Base-by-base conservation (phyloP, 2,888 invertebrate species). In the Bruchidius siliquastri region DNA sequence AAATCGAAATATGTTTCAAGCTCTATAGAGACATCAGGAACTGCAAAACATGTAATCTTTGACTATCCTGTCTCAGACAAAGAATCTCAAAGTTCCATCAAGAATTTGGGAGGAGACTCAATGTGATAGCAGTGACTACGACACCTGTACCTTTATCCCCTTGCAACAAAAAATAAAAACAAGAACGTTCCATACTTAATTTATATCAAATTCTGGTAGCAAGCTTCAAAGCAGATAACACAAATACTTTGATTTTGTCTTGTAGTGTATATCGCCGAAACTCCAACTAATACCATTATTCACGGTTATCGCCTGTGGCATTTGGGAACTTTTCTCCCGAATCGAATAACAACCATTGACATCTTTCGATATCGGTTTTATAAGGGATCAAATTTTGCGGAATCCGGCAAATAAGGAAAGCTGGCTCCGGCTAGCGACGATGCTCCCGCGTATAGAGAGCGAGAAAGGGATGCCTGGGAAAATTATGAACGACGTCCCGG, bases 401-500 rank as follows among this genome's bases (percentile, higher is more conserved):
- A 69, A 49, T 74, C 69, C 68, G 22, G 68, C 30, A 67, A 72
- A 68, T 49, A 49, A 49, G 49, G 49, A 13, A 4, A 13, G 49
- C 49, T 13, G 30, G 30, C 49, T 49, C 2, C 13, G 49, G 49
- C 26, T n/a, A 26, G 26, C 26, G 26, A n/a, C 30, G 30, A 68
- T 68, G 68, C 68, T 70, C 4, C 20, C 72, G 72, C 72, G 18
- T 68, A 30, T 71, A 67, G 67, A 67, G 67, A 26, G 67, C 68
- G 67, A 22, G 21, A 66, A 71, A 71, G 78, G 79, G 80, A 82
- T 82, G 81, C 83, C 83, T 79, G 80, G 82, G 84, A 86, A 86
- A 87, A 87, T 87, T 87, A 87, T 87, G 87, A 86, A 87, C 86
- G 86, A 86, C 85, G 86, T 87, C 85, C 83, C 84, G 87, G 87